These are phyloP conservation scores for Dolichotis patagonum DNA, from an alignment of 2,113 vertebrate genomes.

Conservation along the genomic window DNA sequence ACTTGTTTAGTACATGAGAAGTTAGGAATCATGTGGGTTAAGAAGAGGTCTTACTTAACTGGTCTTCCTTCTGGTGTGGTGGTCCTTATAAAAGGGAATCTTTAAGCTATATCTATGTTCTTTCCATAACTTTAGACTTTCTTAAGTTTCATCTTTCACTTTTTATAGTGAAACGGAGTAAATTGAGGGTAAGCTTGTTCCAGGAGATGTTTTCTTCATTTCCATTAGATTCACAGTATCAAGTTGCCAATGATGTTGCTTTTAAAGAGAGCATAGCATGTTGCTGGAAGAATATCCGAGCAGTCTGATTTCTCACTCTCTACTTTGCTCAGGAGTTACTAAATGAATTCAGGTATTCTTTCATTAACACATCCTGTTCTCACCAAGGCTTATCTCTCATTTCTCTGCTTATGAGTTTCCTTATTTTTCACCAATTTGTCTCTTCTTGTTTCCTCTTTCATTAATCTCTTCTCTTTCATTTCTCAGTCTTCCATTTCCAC, in stretches of 20 bases:
- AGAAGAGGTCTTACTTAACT: neutral
- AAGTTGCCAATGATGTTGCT: slow-evolving; percentile 49
- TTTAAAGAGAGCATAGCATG: neutral
- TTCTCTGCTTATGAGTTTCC: neutral
- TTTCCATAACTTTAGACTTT: slow-evolving; percentile 38
- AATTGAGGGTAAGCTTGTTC: slow-evolving; percentile 58
- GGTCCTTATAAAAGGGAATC: neutral
- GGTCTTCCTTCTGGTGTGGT: neutral
- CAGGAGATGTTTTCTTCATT: neutral
- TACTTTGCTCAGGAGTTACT: neutral
- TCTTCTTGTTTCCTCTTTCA: neutral
- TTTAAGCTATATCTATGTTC: neutral
- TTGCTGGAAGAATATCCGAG: neutral
- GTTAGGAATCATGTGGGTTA: neutral
- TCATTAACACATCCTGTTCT: neutral
- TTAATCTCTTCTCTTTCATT: neutral
- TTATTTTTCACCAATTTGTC: neutral
- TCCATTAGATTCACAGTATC: neutral
- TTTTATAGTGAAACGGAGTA: slow-evolving; percentile 76
- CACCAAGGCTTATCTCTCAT: neutral
- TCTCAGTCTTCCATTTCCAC: neutral
- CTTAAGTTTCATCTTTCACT: slow-evolving; percentile 33
- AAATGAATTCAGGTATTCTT: neutral
- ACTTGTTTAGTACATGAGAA: neutral
- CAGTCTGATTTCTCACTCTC: neutral